Evolutionary conservation across 2,888 invertebrate species (phyloP).

Genomic region (Onchidella celtica): DNA sequence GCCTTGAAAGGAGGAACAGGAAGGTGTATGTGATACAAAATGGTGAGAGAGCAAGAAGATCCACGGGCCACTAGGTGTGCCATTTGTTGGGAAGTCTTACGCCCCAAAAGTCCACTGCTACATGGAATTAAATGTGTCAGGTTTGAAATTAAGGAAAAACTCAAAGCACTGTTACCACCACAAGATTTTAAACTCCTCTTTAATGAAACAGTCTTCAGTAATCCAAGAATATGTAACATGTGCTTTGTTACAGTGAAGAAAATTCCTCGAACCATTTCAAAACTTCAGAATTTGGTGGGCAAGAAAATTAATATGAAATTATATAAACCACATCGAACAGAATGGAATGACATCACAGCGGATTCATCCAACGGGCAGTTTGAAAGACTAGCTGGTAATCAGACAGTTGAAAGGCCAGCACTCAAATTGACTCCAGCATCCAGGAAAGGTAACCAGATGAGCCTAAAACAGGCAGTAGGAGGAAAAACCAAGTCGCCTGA

Average conservation of each 20-base stretch:
- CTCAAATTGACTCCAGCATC: not conserved
- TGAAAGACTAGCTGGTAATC: not conserved
- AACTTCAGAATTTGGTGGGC: conserved; percentile 23
- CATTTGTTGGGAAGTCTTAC: conserved; percentile 32
- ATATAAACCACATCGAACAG: conserved; percentile 36
- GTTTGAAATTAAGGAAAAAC: conserved; percentile 36
- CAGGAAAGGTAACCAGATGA: not conserved
- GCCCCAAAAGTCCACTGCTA: conserved; percentile 35
- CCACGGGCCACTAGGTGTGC: conserved; percentile 15
- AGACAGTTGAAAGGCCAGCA: not conserved
- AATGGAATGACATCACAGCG: conserved; percentile 14
- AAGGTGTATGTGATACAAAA: not conserved
- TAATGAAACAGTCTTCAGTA: conserved; percentile 28
- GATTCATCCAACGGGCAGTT: not conserved
- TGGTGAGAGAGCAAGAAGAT: conserved; percentile 18
- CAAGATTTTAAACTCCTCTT: conserved; percentile 31
- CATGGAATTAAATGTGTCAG: conserved; percentile 27
- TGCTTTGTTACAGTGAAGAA: conserved; percentile 38
- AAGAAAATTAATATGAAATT: conserved; percentile 39
- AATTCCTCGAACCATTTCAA: conserved; percentile 25
- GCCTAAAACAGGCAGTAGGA: not conserved
- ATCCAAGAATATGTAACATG: conserved; percentile 36
- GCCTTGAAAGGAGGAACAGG: too few relatives aligned
- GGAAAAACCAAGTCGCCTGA: not conserved
- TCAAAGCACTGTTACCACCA: conserved; percentile 26